phyloP scores from a whole-genome alignment of 2,888 invertebrate genomes.

The Orthosia gothica region DNA sequence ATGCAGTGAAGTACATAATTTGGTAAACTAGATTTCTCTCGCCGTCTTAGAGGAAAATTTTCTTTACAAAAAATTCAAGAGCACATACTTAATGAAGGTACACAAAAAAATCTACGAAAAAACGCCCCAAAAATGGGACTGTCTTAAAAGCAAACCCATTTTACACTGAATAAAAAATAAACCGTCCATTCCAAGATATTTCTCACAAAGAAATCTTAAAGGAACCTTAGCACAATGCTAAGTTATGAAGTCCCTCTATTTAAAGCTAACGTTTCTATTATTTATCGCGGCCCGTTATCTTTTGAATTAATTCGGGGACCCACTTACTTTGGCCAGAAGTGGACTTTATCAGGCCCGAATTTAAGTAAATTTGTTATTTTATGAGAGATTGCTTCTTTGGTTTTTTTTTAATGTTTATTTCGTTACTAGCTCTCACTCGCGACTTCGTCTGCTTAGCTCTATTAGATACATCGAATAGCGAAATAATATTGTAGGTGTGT shows the following conservation, averaged over 20 bases:
- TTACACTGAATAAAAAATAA: conserved; percentile 68
- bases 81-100: conserved; percentile 14
- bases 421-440: background rate
- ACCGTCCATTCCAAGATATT: conserved; percentile 49
- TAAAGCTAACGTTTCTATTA: conserved; percentile 72
- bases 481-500: too few species aligned
- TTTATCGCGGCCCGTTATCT: conserved; percentile 79
- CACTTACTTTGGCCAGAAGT: conserved; percentile 73
- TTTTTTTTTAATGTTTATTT: conserved; percentile 31
- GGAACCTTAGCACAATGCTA: conserved; percentile 61
- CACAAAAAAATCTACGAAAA: conserved; percentile 5
- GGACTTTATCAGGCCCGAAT: conserved; percentile 76
- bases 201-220: conserved; percentile 61
- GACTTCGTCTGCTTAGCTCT: too few species aligned
- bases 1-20: too few species aligned
- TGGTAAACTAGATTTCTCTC: background rate
- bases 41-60: background rate
- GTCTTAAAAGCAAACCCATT: conserved; percentile 60
- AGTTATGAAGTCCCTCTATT: conserved; percentile 68
- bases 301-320: conserved; percentile 79
- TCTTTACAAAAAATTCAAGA: background rate
- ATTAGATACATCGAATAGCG: too few species aligned
- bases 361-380: conserved; percentile 74
- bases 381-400: conserved; percentile 56
- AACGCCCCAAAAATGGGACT: conserved; percentile 26